phyloP scores from a whole-genome alignment of 2,797 vertebrate genomes.

The Florisuga fusca region DNA sequence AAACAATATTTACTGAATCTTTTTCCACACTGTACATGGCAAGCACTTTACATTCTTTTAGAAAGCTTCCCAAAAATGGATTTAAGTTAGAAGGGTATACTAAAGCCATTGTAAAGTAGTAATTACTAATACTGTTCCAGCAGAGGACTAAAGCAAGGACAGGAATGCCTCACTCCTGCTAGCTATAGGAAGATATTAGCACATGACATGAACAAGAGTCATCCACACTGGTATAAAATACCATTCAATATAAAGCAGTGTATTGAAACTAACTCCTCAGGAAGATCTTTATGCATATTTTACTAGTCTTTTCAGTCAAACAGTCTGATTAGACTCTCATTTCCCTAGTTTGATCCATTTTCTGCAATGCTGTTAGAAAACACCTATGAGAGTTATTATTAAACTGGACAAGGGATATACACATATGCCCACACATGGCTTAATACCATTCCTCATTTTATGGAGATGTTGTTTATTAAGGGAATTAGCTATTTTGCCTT shows the following conservation, averaged over 20 bases:
- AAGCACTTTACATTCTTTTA: not conserved
- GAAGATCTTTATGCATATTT: not conserved
- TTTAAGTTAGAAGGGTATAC: not conserved
- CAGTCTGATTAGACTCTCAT: not conserved
- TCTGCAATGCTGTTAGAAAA: not conserved
- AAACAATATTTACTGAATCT: not conserved
- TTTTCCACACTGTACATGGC: not conserved
- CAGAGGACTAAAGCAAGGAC: not conserved
- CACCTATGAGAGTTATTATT: not conserved
- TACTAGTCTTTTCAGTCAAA: not conserved
- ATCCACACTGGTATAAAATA: not conserved
- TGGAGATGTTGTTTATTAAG: not conserved
- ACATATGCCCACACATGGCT: not conserved
- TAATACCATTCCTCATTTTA: not conserved
- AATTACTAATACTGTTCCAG: not conserved
- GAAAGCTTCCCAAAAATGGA: not conserved
- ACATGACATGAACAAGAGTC: not conserved
- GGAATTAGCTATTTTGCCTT: not conserved
- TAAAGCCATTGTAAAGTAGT: not conserved
- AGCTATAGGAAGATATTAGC: not conserved
- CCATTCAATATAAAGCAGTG: not conserved
- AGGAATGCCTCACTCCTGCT: not conserved
- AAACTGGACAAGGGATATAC: not conserved
- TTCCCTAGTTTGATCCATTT: not conserved
- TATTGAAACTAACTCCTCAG: not conserved